These are phyloP conservation scores for Esperia sulphurella DNA, from an alignment of 2,888 invertebrate species.

Conservation along the genomic window DNA sequence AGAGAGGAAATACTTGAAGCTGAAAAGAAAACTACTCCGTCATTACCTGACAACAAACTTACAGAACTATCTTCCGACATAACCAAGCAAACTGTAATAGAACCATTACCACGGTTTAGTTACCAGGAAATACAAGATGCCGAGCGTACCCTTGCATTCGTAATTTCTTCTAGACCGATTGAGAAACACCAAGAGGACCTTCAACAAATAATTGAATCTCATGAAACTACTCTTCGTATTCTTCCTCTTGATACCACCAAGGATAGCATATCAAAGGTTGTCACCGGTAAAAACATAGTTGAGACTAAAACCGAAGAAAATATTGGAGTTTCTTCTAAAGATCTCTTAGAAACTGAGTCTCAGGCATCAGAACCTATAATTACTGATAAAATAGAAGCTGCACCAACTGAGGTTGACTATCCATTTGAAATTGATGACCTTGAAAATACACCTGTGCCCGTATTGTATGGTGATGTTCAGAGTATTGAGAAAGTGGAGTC, in stretches of 20 bases:
- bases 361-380: background rate
- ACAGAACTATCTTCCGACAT: background rate
- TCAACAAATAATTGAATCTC: background rate
- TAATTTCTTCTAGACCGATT: constrained; percentile 5
- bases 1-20: background rate
- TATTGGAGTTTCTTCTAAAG: too few species aligned
- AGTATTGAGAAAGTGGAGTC: too few species aligned
- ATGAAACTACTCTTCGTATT: too few species aligned
- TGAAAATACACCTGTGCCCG: constrained; percentile 35
- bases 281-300: too few species aligned
- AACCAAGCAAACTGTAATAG: background rate
- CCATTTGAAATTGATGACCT: constrained; percentile 47
- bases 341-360: constrained; percentile 7
- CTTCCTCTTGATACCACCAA: too few species aligned
- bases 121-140: constrained; percentile 48
- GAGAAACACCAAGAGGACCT: constrained; percentile 1
- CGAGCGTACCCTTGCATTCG: constrained; percentile 25
- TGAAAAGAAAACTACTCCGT: background rate
- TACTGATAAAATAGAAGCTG: background rate
- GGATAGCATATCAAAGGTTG: background rate
- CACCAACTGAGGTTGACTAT: constrained; percentile 22
- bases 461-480: constrained; percentile 29
- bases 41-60: background rate
- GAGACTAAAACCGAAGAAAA: too few species aligned
- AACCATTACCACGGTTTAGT: constrained; percentile 21